Conservation (phyloP, 2,888 invertebrate genomes). For the Pharmacophagus antenor region DNA sequence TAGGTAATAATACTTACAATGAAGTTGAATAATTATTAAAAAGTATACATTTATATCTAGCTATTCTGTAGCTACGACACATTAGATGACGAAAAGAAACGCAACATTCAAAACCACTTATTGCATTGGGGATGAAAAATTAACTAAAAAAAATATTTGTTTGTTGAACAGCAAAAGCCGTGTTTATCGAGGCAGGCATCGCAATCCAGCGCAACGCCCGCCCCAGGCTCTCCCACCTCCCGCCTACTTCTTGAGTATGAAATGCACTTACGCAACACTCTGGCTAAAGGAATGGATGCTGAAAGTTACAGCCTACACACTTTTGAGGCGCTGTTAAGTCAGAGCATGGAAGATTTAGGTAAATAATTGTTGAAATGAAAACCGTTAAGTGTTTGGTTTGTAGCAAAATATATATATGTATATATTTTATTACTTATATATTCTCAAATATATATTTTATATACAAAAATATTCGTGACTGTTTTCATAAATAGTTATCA, state of each 20-base stretch:
- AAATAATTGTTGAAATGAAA: slow-evolving; percentile 38
- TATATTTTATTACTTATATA: no score
- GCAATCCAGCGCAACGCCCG: slow-evolving; percentile 86
- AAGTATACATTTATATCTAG: no score
- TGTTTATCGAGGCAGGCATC: slow-evolving; percentile 74
- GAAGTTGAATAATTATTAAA: no score
- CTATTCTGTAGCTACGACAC: no score
- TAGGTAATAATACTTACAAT: no score
- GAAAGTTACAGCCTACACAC: slow-evolving; percentile 97
- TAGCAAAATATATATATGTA: not conserved
- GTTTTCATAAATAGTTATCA: no score
- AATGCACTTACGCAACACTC: slow-evolving; percentile 94
- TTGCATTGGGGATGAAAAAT: not conserved
- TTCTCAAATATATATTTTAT: no score
- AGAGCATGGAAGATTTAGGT: slow-evolving; percentile 98
- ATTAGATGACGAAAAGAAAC: no score
- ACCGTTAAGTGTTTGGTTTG: not conserved
- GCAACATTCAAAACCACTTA: no score
- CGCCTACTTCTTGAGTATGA: slow-evolving; percentile 94
- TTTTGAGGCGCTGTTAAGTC: slow-evolving; percentile 94
- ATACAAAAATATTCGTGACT: no score
- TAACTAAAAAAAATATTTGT: not conserved
- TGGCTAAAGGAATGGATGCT: slow-evolving; percentile 97
- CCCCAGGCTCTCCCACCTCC: slow-evolving; percentile 91
- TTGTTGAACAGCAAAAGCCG: slow-evolving; percentile 55